A percentile compares a stretch with the other conserved stretches of the same genome.
phyloP scores from a whole-genome alignment of 2,888 invertebrate genomes.

The Ernsta delagoae region DNA sequence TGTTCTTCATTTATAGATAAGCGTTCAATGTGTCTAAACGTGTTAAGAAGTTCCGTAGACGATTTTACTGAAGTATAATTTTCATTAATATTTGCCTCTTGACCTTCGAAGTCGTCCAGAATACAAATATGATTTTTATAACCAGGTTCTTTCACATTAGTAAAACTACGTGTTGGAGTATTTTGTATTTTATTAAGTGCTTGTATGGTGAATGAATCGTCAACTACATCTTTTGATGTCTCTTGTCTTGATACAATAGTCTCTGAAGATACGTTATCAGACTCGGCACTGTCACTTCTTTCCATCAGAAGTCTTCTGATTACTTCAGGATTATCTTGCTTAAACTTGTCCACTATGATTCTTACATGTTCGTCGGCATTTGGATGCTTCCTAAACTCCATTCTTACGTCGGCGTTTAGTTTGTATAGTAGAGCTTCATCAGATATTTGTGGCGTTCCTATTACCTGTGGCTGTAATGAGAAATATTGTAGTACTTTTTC shows the following conservation, averaged over 20 bases:
- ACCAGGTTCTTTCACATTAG: slow-evolving; percentile 12
- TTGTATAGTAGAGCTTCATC: slow-evolving; percentile 57
- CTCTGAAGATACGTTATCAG: slow-evolving; percentile 18
- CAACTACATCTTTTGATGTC: not conserved
- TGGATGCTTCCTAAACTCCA: slow-evolving; percentile 56
- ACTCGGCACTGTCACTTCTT: slow-evolving; percentile 35
- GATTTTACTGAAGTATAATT: slow-evolving; percentile 40
- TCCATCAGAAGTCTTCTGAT: slow-evolving; percentile 54
- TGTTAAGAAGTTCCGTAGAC: slow-evolving; percentile 44
- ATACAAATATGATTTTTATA: not conserved
- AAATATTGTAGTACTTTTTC: not conserved
- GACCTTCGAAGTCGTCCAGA: not conserved
- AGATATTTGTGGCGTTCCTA: slow-evolving; percentile 45
- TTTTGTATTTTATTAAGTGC: slow-evolving; percentile 22
- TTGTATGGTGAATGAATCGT: not conserved
- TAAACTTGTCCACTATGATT: slow-evolving; percentile 61
- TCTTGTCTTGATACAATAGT: slow-evolving; percentile 3
- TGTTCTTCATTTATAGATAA: slow-evolving; percentile 1
- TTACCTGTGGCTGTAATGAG: slow-evolving; percentile 58
- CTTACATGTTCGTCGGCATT: slow-evolving; percentile 49
- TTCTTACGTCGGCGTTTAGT: slow-evolving; percentile 63
- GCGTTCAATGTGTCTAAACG: slow-evolving; percentile 30
- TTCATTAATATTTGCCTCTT: not conserved
- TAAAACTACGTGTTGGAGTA: not conserved
- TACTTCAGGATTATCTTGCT: slow-evolving; percentile 57